Evolutionary conservation across 2,113 vertebrate genomes (phyloP).

Genomic region (Salvelinus fontinalis): DNA sequence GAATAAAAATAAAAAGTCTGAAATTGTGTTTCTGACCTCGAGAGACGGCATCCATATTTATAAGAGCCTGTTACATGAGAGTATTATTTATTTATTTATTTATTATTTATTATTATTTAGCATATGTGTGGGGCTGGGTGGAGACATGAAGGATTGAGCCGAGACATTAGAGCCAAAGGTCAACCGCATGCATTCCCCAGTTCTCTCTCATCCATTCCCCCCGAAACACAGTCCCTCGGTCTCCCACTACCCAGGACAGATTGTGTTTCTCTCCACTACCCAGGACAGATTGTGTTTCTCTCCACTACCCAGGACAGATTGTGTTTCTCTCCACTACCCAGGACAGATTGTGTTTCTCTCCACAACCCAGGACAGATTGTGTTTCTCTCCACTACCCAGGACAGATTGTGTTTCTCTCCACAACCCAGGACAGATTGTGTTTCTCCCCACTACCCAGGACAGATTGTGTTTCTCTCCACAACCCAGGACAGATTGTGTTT

Average conservation of each 20-base stretch:
- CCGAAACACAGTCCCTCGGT: not conserved
- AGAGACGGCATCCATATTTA: constrained; percentile 65
- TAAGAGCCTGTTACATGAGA: constrained; percentile 55
- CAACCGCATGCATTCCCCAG: constrained; percentile 36
- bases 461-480: too few species aligned
- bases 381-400: constrained; percentile 3
- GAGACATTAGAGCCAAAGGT: constrained; percentile 52
- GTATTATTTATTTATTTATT: constrained; percentile 6
- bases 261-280: constrained; percentile 6
- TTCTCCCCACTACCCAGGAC: constrained; percentile 4
- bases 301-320: constrained; percentile 5
- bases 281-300: not conserved
- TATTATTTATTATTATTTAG: constrained; percentile 13
- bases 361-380: too few species aligned
- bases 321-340: constrained; percentile 8
- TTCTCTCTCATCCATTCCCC: too few species aligned
- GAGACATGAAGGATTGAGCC: constrained; percentile 20
- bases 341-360: too few species aligned
- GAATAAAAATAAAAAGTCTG: constrained; percentile 27
- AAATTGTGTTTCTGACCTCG: constrained; percentile 54
- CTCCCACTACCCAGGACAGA: constrained; percentile 1
- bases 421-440: constrained; percentile 11
- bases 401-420: not conserved
- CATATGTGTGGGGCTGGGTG: constrained; percentile 14
- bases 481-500: constrained; percentile 16